These are phyloP conservation scores for Champsocephalus gunnari DNA, from an alignment of 2,797 vertebrate genomes.

Conservation along the genomic window DNA sequence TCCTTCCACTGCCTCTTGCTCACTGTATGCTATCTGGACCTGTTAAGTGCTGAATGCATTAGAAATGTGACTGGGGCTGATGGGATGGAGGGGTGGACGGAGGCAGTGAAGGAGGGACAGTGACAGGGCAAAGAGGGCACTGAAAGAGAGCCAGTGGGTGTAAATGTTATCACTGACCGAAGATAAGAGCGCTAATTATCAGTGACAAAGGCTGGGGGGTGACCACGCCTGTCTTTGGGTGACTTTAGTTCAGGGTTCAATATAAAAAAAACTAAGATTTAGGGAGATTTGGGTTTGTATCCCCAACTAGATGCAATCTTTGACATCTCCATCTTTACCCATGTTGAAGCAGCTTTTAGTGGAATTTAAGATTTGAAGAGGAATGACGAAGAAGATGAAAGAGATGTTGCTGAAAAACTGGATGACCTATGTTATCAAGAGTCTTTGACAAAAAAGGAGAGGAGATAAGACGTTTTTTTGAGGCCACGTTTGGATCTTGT, in stretches of 20 bases:
- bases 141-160: conserved; percentile 61
- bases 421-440: conserved; percentile 7
- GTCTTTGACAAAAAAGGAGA: conserved; percentile 19
- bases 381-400: conserved; percentile 30
- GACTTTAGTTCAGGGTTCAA: conserved; percentile 56
- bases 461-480: conserved; percentile 31
- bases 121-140: conserved; percentile 34
- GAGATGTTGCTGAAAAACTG: conserved; percentile 36
- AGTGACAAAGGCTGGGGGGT: conserved; percentile 65
- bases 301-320: conserved; percentile 41
- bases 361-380: conserved; percentile 27
- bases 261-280: conserved; percentile 50
- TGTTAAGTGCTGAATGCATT: conserved; percentile 76
- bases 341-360: conserved; percentile 6
- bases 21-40: conserved; percentile 72
- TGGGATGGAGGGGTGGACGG: conserved; percentile 44
- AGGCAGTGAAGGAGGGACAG: conserved; percentile 55
- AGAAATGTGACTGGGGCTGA: conserved; percentile 68
- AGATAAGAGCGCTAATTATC: conserved; percentile 83
- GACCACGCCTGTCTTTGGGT: conserved; percentile 50
- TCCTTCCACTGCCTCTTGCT: conserved; percentile 67
- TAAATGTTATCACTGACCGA: conserved; percentile 79
- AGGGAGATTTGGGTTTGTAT: conserved; percentile 43
- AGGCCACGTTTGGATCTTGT: conserved; percentile 41
- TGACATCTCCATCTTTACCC: conserved; percentile 36